A percentile compares a stretch with the other conserved stretches of the same genome.
Evolutionary conservation across 2,113 vertebrate species (phyloP).

Genomic region (Peucedramus taeniatus): DNA sequence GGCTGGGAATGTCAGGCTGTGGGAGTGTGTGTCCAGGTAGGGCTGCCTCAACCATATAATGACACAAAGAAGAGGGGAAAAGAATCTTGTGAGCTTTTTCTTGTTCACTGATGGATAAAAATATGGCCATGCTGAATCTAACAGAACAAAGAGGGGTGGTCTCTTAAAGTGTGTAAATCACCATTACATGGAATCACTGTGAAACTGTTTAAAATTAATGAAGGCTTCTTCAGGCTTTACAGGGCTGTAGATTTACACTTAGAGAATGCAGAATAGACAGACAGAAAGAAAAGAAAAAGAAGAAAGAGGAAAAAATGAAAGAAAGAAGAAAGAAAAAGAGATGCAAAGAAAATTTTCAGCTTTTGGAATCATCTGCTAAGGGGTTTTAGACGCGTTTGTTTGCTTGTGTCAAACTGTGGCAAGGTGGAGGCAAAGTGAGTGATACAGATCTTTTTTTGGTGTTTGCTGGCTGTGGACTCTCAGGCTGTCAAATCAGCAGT

Average conservation of each 20-base stretch:
- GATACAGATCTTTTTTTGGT: neutral
- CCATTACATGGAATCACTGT: neutral
- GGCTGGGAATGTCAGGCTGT: neutral
- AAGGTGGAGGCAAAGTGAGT: neutral
- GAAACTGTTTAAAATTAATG: neutral
- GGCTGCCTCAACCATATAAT: neutral
- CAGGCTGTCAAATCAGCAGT: neutral
- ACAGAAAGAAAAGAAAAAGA: neutral
- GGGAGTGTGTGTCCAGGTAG: neutral
- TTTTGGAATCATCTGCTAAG: neutral
- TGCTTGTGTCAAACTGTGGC: neutral
- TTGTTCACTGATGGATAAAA: neutral
- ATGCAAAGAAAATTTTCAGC: neutral
- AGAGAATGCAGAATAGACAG: neutral
- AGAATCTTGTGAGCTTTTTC: neutral
- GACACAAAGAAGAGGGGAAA: neutral
- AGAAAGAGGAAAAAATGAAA: neutral
- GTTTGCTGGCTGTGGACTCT: neutral
- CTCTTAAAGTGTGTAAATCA: neutral
- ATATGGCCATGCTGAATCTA: neutral
- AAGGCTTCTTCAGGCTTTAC: neutral
- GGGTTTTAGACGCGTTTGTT: neutral
- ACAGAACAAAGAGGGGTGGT: conserved; percentile 43
- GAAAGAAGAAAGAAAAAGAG: neutral
- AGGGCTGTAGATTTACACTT: neutral